phyloP scores from a whole-genome alignment of 1,140 invertebrate species.

The Saccostrea cuccullata region DNA sequence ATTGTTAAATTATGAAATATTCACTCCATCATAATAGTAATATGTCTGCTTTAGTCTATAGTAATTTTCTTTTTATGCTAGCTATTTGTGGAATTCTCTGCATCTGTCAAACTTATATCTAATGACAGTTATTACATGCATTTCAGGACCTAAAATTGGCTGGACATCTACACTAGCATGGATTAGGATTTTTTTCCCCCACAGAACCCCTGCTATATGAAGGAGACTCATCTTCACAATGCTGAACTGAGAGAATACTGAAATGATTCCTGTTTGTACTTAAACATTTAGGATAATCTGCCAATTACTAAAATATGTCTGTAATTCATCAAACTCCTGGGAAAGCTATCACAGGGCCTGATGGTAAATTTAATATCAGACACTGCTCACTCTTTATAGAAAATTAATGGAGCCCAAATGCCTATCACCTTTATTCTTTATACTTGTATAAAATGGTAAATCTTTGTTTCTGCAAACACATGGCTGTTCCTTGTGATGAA shows the following conservation, averaged over 20 bases:
- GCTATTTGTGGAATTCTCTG: no score
- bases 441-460: background rate
- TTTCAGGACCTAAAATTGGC: no score
- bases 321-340: background rate
- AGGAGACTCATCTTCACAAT: no score
- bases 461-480: background rate
- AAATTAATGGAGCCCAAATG: constrained; percentile 10
- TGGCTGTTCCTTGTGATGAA: background rate
- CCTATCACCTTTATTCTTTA: background rate
- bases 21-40: background rate
- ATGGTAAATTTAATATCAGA: background rate
- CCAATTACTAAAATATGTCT: background rate
- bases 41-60: no score
- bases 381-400: background rate
- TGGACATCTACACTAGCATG: no score
- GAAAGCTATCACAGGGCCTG: background rate
- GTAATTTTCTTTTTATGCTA: no score
- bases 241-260: no score
- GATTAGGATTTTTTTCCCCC: no score
- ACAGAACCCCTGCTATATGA: no score
- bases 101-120: no score
- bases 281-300: background rate
- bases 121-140: no score
- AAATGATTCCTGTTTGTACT: no score
- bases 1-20: background rate